Base-by-base conservation (phyloP, 2,888 invertebrate genomes). In the Drosophila lutescens region DNA sequence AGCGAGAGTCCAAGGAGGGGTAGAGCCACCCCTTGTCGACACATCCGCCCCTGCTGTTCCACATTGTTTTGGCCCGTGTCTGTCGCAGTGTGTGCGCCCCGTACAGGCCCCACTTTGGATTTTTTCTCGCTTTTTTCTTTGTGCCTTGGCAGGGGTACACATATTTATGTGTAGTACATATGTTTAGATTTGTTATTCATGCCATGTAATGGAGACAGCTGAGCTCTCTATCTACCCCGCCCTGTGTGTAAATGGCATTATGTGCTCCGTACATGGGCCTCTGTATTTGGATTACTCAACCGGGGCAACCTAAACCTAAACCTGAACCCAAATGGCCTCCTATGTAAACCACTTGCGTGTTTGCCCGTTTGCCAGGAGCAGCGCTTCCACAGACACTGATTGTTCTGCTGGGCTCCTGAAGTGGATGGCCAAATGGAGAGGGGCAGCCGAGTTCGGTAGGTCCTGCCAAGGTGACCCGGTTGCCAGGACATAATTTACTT, bases 161-260 rank as follows among this genome's bases (percentile, higher is more conserved):
- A 43, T 66, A 51, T 74, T 58, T 66, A 73, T 65, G 56, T 73
- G 77, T 77, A 73, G 77, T 83, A 88, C 87, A 88, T 86, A 88
- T 86, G 87, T 86, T 86, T 88, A 88, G 88, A 88, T 87, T 84
- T 88, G 60, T 76, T 82, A 84, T 79, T 68, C 77, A 86, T 65
- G 74, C 58, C 80, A 81, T 86, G 73, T 86, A 83, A 82, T 68
- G 76, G 70, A 75, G 62, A 49, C 62, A 36, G 78, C 36, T 51
- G 58, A 32, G 34, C 59, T 47, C 57, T 58, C 55, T 60, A 47
- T 70, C 70, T 40, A 34, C n/a, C 13, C 26, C 20, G 8, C 36
- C 38, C 65, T 56, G 55, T 17, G 55, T 43, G 59, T 65, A 63
- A 53, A 60, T 59, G 74, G 67, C 67, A 82, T 87, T 82, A 78